phyloP scores from a whole-genome alignment of 92 coral and sea anemone species.

The Isaurus tuberculatus region DNA sequence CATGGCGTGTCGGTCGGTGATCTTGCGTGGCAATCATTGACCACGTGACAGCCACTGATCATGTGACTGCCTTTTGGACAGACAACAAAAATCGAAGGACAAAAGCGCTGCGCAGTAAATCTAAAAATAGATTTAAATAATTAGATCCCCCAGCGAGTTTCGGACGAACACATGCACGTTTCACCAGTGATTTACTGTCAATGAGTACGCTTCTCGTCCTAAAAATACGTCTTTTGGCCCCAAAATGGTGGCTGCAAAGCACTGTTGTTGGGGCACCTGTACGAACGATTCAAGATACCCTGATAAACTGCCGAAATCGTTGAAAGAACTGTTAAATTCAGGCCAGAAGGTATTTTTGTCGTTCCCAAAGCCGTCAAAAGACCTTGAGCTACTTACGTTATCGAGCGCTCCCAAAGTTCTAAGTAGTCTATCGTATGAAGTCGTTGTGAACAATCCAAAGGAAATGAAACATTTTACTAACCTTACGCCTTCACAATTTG shows the following conservation, averaged over 20 bases:
- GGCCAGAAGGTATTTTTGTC: slow-evolving; percentile 62
- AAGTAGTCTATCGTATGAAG: slow-evolving; percentile 35
- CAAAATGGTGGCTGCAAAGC: slow-evolving; percentile 65
- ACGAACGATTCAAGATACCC: slow-evolving; percentile 64
- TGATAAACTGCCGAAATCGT: slow-evolving; percentile 59
- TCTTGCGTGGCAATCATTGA: no score
- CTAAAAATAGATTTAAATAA: no score
- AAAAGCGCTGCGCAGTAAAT: no score
- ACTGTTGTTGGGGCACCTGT: slow-evolving; percentile 66
- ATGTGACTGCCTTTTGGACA: no score
- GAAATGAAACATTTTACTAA: slow-evolving; percentile 33
- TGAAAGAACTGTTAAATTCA: slow-evolving; percentile 58
- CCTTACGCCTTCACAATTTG: not conserved
- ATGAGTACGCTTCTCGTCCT: not conserved
- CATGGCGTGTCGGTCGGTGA: no score
- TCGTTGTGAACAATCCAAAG: slow-evolving; percentile 40
- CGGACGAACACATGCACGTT: not conserved
- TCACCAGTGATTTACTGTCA: not conserved
- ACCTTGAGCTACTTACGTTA: slow-evolving; percentile 22
- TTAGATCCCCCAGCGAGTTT: not conserved
- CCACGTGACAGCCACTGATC: no score
- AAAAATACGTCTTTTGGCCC: not conserved
- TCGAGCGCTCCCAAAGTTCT: slow-evolving; percentile 26
- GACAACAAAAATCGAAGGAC: no score
- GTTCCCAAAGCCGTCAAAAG: slow-evolving; percentile 63